Evolutionary conservation across 2,888 invertebrate genomes (phyloP).

Genomic region (Ectropis crepuscularia): DNA sequence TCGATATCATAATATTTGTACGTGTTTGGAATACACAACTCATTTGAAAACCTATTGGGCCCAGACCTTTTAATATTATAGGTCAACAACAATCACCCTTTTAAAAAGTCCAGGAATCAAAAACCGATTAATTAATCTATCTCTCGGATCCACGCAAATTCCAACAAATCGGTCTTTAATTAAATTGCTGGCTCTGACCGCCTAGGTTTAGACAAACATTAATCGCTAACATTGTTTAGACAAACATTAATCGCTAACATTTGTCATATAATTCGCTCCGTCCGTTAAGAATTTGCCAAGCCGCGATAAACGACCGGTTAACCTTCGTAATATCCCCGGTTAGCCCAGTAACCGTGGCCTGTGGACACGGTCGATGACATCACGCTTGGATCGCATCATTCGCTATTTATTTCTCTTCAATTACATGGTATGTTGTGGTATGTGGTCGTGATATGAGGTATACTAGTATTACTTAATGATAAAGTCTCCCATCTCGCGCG

Average conservation of each 20-base stretch:
- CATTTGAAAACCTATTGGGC: too few species aligned
- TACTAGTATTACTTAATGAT: too few species aligned
- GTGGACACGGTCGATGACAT: constrained; percentile 65
- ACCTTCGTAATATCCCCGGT: constrained; percentile 52
- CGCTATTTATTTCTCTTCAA: constrained; percentile 45
- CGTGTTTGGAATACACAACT: too few species aligned
- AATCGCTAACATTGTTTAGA: background rate
- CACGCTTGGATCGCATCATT: constrained; percentile 53
- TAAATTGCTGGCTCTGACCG: constrained; percentile 1
- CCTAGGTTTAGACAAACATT: constrained; percentile 1
- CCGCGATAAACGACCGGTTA: constrained; percentile 48
- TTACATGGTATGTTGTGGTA: background rate
- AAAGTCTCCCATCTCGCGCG: too few species aligned
- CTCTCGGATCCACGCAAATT: background rate
- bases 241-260: constrained; percentile 16
- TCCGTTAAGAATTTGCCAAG: constrained; percentile 21
- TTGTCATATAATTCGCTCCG: constrained; percentile 26
- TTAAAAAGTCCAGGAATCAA: background rate
- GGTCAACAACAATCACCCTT: too few species aligned
- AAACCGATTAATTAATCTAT: background rate
- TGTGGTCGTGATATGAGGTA: constrained; percentile 1
- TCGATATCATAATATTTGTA: too few species aligned
- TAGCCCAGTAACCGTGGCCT: constrained; percentile 55
- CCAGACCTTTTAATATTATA: too few species aligned
- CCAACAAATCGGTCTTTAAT: background rate